Evolutionary conservation across 2,888 invertebrate genomes (phyloP).

Genomic region (Chloroclystis v-ata): DNA sequence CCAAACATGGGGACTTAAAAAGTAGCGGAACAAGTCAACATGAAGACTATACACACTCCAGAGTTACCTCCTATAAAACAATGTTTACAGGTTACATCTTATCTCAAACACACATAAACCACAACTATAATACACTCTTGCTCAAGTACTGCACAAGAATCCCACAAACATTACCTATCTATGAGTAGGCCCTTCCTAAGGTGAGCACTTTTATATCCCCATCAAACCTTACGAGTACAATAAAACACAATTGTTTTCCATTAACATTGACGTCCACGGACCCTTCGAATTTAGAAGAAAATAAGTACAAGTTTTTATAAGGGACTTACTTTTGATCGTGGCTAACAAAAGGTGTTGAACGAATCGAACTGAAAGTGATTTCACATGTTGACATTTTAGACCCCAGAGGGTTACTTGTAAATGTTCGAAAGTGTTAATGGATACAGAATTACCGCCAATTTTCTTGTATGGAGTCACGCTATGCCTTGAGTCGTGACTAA

Average conservation of each 20-base stretch:
- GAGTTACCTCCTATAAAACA: background rate
- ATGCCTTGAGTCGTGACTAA: background rate
- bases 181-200: slow-evolving; percentile 66
- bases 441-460: slow-evolving; percentile 8
- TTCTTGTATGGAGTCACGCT: slow-evolving; percentile 6
- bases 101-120: slow-evolving; percentile 13
- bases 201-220: slow-evolving; percentile 72
- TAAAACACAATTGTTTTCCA: slow-evolving; percentile 77
- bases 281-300: slow-evolving; percentile 28
- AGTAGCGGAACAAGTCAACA: too few relatives aligned
- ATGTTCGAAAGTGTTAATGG: slow-evolving; percentile 3
- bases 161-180: slow-evolving; percentile 67
- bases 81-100: slow-evolving; percentile 4
- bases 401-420: slow-evolving; percentile 10
- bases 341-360: slow-evolving; percentile 18
- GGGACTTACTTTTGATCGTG: slow-evolving; percentile 20
- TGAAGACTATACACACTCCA: background rate
- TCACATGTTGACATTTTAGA: slow-evolving; percentile 17
- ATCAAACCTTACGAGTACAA: slow-evolving; percentile 73
- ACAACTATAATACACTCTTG: slow-evolving; percentile 34
- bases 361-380: slow-evolving; percentile 17
- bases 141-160: slow-evolving; percentile 62
- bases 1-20: too few relatives aligned
- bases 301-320: slow-evolving; percentile 23
- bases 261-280: slow-evolving; percentile 55